phyloP scores from a whole-genome alignment of 2,888 invertebrate species.

The Piscicola geometra region DNA sequence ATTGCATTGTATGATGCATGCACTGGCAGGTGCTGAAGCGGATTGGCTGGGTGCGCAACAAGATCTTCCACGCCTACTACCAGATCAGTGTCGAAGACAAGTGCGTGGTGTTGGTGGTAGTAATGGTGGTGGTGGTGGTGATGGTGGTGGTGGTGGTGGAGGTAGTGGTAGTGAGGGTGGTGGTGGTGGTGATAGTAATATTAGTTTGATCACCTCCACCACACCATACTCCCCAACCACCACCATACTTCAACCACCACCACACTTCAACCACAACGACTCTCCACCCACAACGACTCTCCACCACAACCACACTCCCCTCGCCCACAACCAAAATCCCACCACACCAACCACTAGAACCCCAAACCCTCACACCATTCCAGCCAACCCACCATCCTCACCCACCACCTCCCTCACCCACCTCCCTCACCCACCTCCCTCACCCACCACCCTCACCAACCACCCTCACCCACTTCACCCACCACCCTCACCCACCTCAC shows the following conservation, averaged over 20 bases:
- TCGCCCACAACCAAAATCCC: too few relatives aligned
- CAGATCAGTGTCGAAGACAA: slow-evolving; percentile 83
- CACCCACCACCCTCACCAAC: background rate
- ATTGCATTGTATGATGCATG: too few relatives aligned
- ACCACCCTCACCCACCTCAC: background rate
- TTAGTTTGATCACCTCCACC: background rate
- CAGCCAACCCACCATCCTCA: too few relatives aligned
- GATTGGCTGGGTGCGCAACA: slow-evolving; percentile 83
- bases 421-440: too few relatives aligned
- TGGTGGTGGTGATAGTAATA: background rate
- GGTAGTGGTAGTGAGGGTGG: background rate
- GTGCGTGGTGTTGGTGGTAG: slow-evolving; percentile 47
- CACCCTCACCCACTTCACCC: background rate
- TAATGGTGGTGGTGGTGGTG: background rate
- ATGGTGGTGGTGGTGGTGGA: background rate
- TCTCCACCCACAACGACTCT: too few relatives aligned
- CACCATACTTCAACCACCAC: too few relatives aligned
- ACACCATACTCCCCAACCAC: too few relatives aligned
- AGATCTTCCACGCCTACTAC: slow-evolving; percentile 85
- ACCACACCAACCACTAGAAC: too few relatives aligned
- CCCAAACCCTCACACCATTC: too few relatives aligned
- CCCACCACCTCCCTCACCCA: background rate
- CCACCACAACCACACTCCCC: too few relatives aligned
- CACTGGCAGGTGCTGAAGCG: slow-evolving; percentile 46
- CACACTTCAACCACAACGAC: too few relatives aligned